phyloP scores from a whole-genome alignment of 2,113 vertebrate species.

The Proterorhinus semilunaris region DNA sequence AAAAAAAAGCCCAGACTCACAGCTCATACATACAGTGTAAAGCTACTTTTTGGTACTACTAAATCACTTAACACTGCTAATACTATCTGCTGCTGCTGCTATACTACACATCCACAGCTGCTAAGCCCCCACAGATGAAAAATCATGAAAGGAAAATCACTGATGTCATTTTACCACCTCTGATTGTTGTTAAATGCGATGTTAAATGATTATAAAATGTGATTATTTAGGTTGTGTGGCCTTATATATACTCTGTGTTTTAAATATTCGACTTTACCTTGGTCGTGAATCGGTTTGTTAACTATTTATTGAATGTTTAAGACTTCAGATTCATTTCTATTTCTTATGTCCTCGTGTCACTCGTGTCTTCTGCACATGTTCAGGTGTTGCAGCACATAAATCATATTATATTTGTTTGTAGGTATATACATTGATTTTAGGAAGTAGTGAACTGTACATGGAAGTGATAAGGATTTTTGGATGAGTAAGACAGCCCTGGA shows the following conservation, averaged over 20 bases:
- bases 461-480: constrained; percentile 46
- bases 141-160: too few relatives aligned
- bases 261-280: constrained; percentile 24
- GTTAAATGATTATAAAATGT: constrained; percentile 42
- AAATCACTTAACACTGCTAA: background rate
- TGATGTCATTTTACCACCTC: background rate
- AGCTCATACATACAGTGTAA: too few relatives aligned
- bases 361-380: constrained; percentile 6
- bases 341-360: background rate
- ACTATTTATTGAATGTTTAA: constrained; percentile 33
- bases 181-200: constrained; percentile 18
- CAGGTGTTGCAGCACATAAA: constrained; percentile 30
- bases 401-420: constrained; percentile 41
- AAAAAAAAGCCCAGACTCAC: too few relatives aligned
- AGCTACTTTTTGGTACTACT: background rate
- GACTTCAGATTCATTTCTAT: constrained; percentile 36
- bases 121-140: background rate
- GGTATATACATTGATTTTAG: constrained; percentile 47
- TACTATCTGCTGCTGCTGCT: too few relatives aligned
- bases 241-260: constrained; percentile 65
- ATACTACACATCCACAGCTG: background rate
- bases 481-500: constrained; percentile 21
- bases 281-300: constrained; percentile 28
- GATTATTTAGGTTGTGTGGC: constrained; percentile 67
- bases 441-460: constrained; percentile 63